Evolutionary conservation across 1,140 invertebrate species (phyloP).

Genomic region (Apis laboriosa): DNA sequence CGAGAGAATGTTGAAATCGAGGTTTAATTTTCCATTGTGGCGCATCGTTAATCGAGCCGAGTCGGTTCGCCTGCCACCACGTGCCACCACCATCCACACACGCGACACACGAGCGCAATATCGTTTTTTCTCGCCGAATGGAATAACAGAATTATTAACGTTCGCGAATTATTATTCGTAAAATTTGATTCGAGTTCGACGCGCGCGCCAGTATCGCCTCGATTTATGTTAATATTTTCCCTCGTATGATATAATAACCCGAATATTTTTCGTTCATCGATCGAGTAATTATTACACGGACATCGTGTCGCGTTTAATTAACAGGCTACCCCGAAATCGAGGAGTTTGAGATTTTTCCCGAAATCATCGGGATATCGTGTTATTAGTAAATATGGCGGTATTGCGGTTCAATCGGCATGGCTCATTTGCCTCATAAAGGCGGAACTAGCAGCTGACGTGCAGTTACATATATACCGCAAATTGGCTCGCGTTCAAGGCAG

Average conservation of each 20-base stretch:
- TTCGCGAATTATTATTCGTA: not conserved
- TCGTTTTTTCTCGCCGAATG: not conserved
- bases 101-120: too few species aligned
- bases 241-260: too few species aligned
- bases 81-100: too few species aligned
- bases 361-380: not conserved
- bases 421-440: conserved; percentile 57
- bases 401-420: conserved; percentile 20
- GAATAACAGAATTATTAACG: not conserved
- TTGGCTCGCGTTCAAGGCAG: conserved; percentile 58
- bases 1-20: not conserved
- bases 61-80: too few species aligned
- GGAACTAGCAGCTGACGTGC: conserved; percentile 47
- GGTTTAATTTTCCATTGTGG: not conserved
- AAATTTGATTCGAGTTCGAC: not conserved
- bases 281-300: too few species aligned
- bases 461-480: conserved; percentile 54
- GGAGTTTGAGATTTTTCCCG: not conserved
- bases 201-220: not conserved
- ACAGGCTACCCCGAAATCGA: not conserved
- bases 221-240: not conserved
- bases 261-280: not conserved
- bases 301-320: not conserved
- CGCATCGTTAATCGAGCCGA: not conserved
- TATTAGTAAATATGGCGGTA: not conserved